phyloP scores from a whole-genome alignment of 2,888 invertebrate genomes.

The Philopedon plagiatum region DNA sequence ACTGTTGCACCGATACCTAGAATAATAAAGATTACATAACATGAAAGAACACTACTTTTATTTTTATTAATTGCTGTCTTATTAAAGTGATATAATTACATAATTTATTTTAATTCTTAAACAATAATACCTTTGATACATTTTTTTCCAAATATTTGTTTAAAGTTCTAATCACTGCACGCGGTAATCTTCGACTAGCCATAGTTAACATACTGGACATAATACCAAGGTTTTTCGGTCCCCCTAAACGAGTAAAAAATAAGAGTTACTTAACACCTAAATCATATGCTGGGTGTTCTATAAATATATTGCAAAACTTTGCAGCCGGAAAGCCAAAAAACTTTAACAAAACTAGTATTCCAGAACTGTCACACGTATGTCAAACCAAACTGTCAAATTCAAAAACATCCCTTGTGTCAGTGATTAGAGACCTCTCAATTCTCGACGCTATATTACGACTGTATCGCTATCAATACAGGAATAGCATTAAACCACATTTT shows the following conservation, averaged over 20 bases:
- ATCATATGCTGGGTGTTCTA: slow-evolving; percentile 47
- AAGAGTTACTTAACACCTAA: slow-evolving; percentile 44
- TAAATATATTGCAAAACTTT: slow-evolving; percentile 27
- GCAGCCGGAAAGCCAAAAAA: not conserved
- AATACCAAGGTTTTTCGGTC: not conserved
- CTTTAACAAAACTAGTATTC: not conserved
- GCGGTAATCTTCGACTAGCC: slow-evolving; percentile 69
- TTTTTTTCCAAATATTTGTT: slow-evolving; percentile 62
- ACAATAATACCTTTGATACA: slow-evolving; percentile 61
- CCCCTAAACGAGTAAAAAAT: slow-evolving; percentile 11
- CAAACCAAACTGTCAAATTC: not conserved
- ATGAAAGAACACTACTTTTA: slow-evolving; percentile 6
- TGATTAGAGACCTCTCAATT: no score
- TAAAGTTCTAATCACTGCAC: slow-evolving; percentile 62
- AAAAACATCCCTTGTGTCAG: no score
- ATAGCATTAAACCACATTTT: no score
- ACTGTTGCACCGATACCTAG: slow-evolving; percentile 45
- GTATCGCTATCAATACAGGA: no score
- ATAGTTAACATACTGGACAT: slow-evolving; percentile 68
- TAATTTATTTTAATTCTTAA: slow-evolving; percentile 25
- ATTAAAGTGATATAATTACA: slow-evolving; percentile 35
- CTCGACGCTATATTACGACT: not conserved
- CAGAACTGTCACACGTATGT: not conserved
- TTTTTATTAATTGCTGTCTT: not conserved
- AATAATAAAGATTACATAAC: slow-evolving; percentile 50